Conservation (phyloP, 2,797 vertebrate genomes). For the Pseudochromis fuscus region DNA sequence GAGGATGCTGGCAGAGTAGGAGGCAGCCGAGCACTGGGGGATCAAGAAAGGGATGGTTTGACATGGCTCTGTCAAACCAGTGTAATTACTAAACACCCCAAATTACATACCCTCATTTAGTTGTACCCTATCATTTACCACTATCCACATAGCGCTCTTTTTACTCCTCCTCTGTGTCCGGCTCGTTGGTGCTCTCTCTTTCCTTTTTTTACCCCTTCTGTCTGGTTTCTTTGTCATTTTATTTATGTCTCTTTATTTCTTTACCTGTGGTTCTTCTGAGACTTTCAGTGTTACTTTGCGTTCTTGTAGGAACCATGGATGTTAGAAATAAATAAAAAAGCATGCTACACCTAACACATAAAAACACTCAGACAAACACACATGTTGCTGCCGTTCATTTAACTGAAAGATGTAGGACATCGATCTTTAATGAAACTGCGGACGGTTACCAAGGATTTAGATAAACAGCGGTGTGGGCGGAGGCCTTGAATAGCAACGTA, state of each 20-base stretch:
- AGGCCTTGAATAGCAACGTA: conserved; percentile 42
- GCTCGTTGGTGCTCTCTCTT: conserved; percentile 52
- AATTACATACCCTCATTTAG: conserved; percentile 87
- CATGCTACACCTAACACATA: no score
- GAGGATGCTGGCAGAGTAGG: conserved; percentile 69
- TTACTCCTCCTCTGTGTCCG: conserved; percentile 61
- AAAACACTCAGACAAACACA: no score
- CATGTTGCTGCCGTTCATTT: conserved; percentile 5
- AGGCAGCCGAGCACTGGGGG: conserved; percentile 58
- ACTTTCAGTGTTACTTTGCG: conserved; percentile 38
- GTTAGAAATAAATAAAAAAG: no score
- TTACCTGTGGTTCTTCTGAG: conserved; percentile 53
- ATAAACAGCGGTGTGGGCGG: conserved; percentile 39
- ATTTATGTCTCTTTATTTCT: conserved; percentile 32
- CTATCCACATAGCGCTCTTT: conserved; percentile 73
- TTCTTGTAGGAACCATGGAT: conserved; percentile 3
- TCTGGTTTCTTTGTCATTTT: conserved; percentile 39
- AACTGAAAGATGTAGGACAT: conserved; percentile 26
- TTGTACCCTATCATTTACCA: conserved; percentile 83
- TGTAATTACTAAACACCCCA: conserved; percentile 85
- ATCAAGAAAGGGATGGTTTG: conserved; percentile 78
- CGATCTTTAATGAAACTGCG: conserved; percentile 27
- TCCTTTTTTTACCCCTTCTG: conserved; percentile 7
- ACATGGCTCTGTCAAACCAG: conserved; percentile 83
- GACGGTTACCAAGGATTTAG: conserved; percentile 41